Evolutionary conservation across 2,113 vertebrate species (phyloP), one percentile per base, ranked within the genome.

Genomic region (Clarias gariepinus): DNA sequence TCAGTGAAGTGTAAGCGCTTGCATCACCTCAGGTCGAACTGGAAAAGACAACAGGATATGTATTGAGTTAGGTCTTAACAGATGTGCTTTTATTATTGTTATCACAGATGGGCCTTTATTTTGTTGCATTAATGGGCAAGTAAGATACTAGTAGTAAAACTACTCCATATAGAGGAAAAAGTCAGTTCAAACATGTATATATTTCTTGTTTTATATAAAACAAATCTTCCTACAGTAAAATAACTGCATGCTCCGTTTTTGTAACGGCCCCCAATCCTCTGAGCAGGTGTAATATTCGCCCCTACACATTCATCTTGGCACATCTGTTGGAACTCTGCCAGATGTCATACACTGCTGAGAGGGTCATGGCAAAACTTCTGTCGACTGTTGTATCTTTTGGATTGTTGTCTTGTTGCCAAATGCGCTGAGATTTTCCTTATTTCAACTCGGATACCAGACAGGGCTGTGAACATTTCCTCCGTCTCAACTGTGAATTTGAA

Each of bases 81-180:
- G 30, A 36, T 61, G 78, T 80, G 61, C 55, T 11, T 36, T 77
- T 10, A n/a, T 80, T 33, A 61, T 80, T 61, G 6, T 36, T 57
- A 60, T 23, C 18, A 60, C 78, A 80, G 78, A 78, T 78, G 76
- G 76, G 7, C 76, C 76, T 28, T 78, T 6, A 57, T 78, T 28
- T 78, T 16, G 13, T 78, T 55, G 52, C 55, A 15, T 5, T 78
- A 33, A 28, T 78, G 52, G 25, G 8, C 25, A 55, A 28, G 53
- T 57, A 78, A 78, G 36, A 28, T 77, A 55, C 18, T 11, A 19
- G 52, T 55, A 28, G 25, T 28, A 25, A 55, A 55, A n/a, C 13
- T 28, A 16, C 21, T 55, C 47, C 47, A 47, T 47, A 47, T 47
- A 47, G 47, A 47, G 47, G 47, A 7, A 28, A 77, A 77, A 77